A percentile compares a stretch with the other conserved stretches of the same genome.
Evolutionary conservation across 2,797 vertebrate genomes (phyloP).

Genomic region (Mus caroli): DNA sequence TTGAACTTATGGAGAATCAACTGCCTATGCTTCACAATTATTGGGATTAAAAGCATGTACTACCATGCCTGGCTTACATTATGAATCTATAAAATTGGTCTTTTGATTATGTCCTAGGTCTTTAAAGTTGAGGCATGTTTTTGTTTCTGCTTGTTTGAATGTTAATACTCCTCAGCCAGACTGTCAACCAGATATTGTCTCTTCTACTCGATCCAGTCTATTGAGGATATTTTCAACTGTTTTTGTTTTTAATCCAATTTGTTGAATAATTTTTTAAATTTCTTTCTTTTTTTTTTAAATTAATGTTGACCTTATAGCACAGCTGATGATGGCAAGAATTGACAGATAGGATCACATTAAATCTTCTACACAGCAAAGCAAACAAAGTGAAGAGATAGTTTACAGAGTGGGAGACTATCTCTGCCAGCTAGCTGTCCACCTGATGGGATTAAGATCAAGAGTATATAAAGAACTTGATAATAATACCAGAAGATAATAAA

Average conservation of each 20-base stretch:
- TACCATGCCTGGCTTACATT: background rate
- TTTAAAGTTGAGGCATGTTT: background rate
- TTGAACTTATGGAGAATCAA: background rate
- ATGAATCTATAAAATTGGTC: background rate
- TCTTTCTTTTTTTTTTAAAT: background rate
- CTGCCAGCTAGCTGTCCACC: background rate
- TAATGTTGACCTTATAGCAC: background rate
- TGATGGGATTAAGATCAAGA: background rate
- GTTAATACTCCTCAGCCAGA: background rate
- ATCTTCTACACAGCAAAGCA: background rate
- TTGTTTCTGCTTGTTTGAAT: background rate
- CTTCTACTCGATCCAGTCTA: background rate
- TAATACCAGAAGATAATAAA: background rate
- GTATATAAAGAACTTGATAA: background rate
- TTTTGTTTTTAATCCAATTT: background rate
- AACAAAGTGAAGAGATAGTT: background rate
- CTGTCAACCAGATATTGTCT: background rate
- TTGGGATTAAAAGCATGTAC: background rate
- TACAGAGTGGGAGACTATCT: background rate
- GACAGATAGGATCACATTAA: background rate
- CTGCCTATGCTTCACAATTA: background rate
- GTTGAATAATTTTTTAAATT: background rate
- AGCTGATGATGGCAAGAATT: background rate
- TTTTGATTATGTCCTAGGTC: background rate
- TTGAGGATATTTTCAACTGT: background rate